phyloP scores from a whole-genome alignment of 2,797 vertebrate genomes.

The Echiichthys vipera region DNA sequence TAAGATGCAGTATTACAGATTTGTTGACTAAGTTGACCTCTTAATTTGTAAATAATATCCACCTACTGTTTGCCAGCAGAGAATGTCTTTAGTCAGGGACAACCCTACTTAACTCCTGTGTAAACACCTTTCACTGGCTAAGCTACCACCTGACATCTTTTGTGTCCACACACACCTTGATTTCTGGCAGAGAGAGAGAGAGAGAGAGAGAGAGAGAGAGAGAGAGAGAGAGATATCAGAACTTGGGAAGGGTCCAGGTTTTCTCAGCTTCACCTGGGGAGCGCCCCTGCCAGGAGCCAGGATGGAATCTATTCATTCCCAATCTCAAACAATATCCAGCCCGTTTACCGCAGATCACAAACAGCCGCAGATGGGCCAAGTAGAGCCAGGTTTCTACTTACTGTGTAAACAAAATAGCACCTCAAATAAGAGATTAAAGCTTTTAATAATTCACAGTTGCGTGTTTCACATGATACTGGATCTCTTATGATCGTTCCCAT shows the following conservation, averaged over 20 bases:
- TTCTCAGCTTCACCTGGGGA: conserved; percentile 76
- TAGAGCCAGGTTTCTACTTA: conserved; percentile 75
- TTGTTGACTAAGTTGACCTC: conserved; percentile 43
- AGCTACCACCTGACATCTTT: conserved; percentile 65
- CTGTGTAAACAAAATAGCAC: conserved; percentile 57
- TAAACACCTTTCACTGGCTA: conserved; percentile 72
- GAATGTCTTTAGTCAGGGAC: conserved; percentile 55
- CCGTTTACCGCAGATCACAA: conserved; percentile 65
- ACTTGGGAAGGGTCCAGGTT: conserved; percentile 76
- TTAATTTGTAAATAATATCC: conserved; percentile 60
- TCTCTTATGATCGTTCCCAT: conserved; percentile 12
- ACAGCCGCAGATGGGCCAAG: conserved; percentile 66
- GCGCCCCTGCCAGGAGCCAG: conserved; percentile 68
- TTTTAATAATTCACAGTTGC: conserved; percentile 31
- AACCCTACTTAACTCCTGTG: conserved; percentile 62
- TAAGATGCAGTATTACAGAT: background rate
- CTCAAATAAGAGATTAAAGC: conserved; percentile 57
- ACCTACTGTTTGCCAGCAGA: conserved; percentile 38
- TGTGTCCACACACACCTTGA: conserved; percentile 69
- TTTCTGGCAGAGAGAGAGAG: conserved; percentile 64
- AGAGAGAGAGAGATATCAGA: conserved; percentile 68
- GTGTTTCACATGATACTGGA: conserved; percentile 36
- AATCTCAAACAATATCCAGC: conserved; percentile 66
- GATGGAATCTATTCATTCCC: conserved; percentile 74
- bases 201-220: background rate